A percentile compares a stretch with the other conserved stretches of the same genome.
phyloP scores from a whole-genome alignment of 2,888 invertebrate genomes.

The Troides oblongomaculatus region DNA sequence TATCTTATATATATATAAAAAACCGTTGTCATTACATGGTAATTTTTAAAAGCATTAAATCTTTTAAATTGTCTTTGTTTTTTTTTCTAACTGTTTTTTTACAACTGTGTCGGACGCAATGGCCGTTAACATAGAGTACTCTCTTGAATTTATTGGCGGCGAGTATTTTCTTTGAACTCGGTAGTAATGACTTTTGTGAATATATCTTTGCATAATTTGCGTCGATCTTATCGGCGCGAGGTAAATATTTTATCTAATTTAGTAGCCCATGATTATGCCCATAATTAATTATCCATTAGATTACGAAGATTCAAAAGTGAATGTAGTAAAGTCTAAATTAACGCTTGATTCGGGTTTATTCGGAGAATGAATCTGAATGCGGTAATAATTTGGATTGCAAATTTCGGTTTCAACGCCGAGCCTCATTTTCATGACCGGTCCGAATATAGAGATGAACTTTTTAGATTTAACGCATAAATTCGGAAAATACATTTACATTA shows the following conservation, averaged over 20 bases:
- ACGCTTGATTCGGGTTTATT: conserved; percentile 26
- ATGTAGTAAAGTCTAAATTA: conserved; percentile 17
- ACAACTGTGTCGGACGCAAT: conserved; percentile 29
- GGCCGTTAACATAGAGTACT: conserved; percentile 36
- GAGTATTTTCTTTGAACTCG: conserved; percentile 54
- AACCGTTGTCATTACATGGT: no score
- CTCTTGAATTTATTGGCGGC: conserved; percentile 53
- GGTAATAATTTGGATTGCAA: conserved; percentile 31
- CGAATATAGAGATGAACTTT: conserved; percentile 26
- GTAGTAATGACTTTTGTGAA: conserved; percentile 46
- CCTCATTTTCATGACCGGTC: conserved; percentile 25
- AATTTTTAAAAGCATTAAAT: no score
- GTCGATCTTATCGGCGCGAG: conserved; percentile 39
- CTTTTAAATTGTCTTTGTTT: no score
- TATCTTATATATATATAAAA: no score
- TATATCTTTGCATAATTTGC: conserved; percentile 47
- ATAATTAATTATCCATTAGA: conserved; percentile 18
- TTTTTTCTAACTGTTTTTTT: background rate
- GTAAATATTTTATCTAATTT: conserved; percentile 17
- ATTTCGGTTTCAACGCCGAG: conserved; percentile 25
- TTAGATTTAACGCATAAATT: conserved; percentile 22
- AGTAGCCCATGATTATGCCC: conserved; percentile 7
- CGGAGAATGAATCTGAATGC: conserved; percentile 28
- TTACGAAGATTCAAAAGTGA: conserved; percentile 9
- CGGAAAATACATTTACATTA: conserved; percentile 17